Conservation (phyloP, 2,797 vertebrate genomes). For the Muscicapa striata region DNA sequence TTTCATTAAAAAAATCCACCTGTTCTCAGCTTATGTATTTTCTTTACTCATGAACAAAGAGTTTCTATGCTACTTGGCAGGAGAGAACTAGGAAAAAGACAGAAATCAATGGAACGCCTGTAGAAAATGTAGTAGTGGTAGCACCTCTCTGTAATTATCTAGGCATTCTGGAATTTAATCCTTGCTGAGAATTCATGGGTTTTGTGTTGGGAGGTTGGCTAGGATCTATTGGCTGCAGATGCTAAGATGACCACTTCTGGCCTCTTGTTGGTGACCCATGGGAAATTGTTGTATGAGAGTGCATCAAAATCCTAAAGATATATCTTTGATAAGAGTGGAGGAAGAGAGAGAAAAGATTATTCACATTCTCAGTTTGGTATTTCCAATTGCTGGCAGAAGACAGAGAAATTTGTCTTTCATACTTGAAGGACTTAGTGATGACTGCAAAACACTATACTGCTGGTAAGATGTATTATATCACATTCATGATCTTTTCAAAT, state of each 20-base stretch:
- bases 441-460: background rate
- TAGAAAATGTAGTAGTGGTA: background rate
- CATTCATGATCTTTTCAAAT: background rate
- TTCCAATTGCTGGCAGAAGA: background rate
- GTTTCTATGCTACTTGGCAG: background rate
- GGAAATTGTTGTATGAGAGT: background rate
- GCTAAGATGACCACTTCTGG: background rate
- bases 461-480: background rate
- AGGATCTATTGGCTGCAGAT: background rate
- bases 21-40: background rate
- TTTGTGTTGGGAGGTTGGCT: background rate
- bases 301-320: background rate
- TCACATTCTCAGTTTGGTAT: background rate
- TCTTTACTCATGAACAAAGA: background rate
- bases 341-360: background rate
- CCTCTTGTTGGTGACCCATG: background rate
- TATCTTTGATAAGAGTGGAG: background rate
- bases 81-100: background rate
- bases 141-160: background rate
- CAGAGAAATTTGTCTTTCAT: background rate
- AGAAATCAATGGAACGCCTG: background rate
- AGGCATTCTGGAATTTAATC: background rate
- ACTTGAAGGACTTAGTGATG: background rate
- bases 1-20: background rate
- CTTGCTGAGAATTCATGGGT: background rate